phyloP scores from a whole-genome alignment of 23 tunicate species.

The Clavelina lepadiformis region DNA sequence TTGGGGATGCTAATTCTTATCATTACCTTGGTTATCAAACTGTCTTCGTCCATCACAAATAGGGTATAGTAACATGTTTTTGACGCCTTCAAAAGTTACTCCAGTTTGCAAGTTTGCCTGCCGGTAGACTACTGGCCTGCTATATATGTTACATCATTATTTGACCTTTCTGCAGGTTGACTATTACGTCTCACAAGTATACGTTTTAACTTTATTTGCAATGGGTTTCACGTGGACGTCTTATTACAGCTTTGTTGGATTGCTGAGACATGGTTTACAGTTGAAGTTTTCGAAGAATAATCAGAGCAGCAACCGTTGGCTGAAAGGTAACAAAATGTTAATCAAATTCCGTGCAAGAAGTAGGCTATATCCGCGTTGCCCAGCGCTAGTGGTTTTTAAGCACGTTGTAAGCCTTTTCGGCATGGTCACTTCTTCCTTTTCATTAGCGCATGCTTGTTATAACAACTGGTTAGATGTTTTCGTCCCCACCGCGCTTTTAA shows the following conservation, averaged over 20 bases:
- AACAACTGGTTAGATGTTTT: too few relatives aligned
- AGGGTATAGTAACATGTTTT: not conserved
- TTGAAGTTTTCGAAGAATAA: conserved; percentile 23
- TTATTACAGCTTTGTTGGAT: conserved; percentile 30
- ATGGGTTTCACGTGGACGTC: conserved; percentile 21
- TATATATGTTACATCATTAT: not conserved
- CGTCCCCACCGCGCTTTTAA: too few relatives aligned
- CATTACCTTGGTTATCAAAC: conserved; percentile 43
- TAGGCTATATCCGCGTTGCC: too few relatives aligned
- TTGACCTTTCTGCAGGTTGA: conserved; percentile 1
- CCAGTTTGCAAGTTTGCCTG: not conserved
- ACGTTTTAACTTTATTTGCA: conserved; percentile 35
- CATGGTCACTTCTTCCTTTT: too few relatives aligned
- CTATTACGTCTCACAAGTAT: conserved; percentile 10
- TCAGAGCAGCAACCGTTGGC: conserved; percentile 66
- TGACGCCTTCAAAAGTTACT: not conserved
- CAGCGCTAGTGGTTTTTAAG: too few relatives aligned
- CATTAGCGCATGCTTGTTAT: too few relatives aligned
- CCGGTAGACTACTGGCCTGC: too few relatives aligned
- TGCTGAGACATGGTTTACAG: conserved; percentile 1
- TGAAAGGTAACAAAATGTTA: conserved; percentile 30
- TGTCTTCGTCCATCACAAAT: conserved; percentile 19
- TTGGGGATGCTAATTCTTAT: conserved; percentile 41
- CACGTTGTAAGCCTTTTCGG: too few relatives aligned
- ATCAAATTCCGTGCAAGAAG: not conserved